Evolutionary conservation across 2,888 invertebrate genomes (phyloP).

Genomic region (Elegia similella): DNA sequence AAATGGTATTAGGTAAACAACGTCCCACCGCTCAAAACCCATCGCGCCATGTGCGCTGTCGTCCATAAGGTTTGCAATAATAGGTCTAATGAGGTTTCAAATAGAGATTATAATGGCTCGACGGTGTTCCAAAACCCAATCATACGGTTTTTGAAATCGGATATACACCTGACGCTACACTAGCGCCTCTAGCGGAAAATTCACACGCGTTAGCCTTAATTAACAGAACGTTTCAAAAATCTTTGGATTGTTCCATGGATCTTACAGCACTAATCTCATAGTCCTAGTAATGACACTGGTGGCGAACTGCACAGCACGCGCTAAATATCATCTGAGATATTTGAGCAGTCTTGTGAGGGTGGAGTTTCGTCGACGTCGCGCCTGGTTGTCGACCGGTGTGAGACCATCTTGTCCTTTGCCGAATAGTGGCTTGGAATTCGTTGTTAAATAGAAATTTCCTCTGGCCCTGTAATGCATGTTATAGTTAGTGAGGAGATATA

Average conservation of each 20-base stretch:
- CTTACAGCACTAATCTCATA: background rate
- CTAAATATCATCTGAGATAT: conserved; percentile 43
- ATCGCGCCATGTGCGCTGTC: too few relatives aligned
- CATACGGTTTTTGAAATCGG: too few relatives aligned
- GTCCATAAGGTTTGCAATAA: too few relatives aligned
- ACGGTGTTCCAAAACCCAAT: too few relatives aligned
- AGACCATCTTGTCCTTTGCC: conserved; percentile 51
- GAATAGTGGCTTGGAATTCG: conserved; percentile 47
- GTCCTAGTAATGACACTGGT: conserved; percentile 5
- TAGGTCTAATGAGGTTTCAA: too few relatives aligned
- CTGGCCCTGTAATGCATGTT: conserved; percentile 43
- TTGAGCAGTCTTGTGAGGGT: conserved; percentile 39
- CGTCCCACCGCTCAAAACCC: too few relatives aligned
- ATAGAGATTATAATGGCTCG: too few relatives aligned
- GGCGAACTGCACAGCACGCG: background rate
- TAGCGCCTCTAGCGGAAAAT: too few relatives aligned
- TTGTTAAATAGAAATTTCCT: conserved; percentile 64
- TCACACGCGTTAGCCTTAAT: too few relatives aligned
- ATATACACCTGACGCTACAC: too few relatives aligned
- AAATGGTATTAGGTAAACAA: too few relatives aligned
- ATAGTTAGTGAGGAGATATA: too few relatives aligned
- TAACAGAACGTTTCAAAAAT: background rate
- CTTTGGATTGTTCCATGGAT: background rate
- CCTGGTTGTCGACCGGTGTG: conserved; percentile 36
- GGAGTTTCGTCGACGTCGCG: conserved; percentile 34